phyloP scores from a whole-genome alignment of 2,888 invertebrate genomes.

The Acanthosepion lycidas region DNA sequence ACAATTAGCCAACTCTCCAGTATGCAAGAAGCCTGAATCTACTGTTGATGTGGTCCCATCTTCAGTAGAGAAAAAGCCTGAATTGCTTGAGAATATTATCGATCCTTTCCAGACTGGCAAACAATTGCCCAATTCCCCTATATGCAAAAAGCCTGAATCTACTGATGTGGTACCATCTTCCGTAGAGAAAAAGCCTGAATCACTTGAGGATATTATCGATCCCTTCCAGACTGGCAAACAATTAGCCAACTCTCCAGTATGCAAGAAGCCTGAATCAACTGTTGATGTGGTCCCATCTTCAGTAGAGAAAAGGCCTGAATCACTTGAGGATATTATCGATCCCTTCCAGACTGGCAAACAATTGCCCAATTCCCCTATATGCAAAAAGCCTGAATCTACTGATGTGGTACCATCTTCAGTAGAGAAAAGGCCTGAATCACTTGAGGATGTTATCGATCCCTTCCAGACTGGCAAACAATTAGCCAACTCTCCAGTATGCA shows the following conservation, averaged over 20 bases:
- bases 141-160: neutral
- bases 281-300: rapidly evolving
- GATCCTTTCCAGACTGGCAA: neutral
- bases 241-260: neutral
- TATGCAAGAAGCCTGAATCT: too few species aligned
- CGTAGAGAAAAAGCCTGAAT: neutral
- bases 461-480: too few species aligned
- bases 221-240: neutral
- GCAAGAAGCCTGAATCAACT: neutral
- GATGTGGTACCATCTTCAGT: neutral
- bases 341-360: neutral
- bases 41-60: too few species aligned
- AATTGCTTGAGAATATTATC: neutral
- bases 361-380: neutral
- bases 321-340: neutral
- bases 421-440: too few species aligned
- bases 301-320: neutral
- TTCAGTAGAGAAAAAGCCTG: too few species aligned
- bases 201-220: neutral
- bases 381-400: neutral
- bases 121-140: neutral
- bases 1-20: too few species aligned
- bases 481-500: too few species aligned
- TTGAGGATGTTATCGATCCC: too few species aligned
- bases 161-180: neutral